Evolutionary conservation across 2,888 invertebrate species (phyloP).

Genomic region (Aphidoletes aphidimyza): DNA sequence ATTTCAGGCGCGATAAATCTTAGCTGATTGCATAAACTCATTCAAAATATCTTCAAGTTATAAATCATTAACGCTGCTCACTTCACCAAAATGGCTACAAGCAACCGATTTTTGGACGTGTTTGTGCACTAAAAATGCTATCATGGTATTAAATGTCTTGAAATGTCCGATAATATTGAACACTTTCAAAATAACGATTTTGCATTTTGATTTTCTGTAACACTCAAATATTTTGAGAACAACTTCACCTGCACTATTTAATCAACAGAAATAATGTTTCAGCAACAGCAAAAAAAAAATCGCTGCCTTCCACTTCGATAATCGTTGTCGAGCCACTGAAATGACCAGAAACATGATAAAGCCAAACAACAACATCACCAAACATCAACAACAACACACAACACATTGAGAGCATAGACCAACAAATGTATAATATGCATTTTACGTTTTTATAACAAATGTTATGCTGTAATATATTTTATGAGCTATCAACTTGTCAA

Average conservation of each 20-base stretch:
- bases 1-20: slow-evolving; percentile 40
- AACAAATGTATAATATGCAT: slow-evolving; percentile 28
- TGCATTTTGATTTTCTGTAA: background rate
- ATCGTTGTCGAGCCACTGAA: background rate
- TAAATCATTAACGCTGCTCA: slow-evolving; percentile 39
- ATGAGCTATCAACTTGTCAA: slow-evolving; percentile 55
- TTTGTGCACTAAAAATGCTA: slow-evolving; percentile 14
- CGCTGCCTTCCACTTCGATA: background rate
- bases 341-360: background rate
- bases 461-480: slow-evolving; percentile 52
- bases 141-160: background rate
- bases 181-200: background rate
- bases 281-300: background rate
- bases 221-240: background rate
- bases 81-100: no score
- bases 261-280: background rate
- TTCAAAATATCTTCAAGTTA: slow-evolving; percentile 36
- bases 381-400: background rate
- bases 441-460: slow-evolving; percentile 43
- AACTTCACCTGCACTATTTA: slow-evolving; percentile 29
- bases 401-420: slow-evolving; percentile 18
- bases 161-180: background rate
- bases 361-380: background rate
- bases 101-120: background rate
- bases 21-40: background rate